Evolutionary conservation across 2,888 invertebrate species (phyloP), one percentile per base, ranked within the genome.

Genomic region (Villa cingulata): DNA sequence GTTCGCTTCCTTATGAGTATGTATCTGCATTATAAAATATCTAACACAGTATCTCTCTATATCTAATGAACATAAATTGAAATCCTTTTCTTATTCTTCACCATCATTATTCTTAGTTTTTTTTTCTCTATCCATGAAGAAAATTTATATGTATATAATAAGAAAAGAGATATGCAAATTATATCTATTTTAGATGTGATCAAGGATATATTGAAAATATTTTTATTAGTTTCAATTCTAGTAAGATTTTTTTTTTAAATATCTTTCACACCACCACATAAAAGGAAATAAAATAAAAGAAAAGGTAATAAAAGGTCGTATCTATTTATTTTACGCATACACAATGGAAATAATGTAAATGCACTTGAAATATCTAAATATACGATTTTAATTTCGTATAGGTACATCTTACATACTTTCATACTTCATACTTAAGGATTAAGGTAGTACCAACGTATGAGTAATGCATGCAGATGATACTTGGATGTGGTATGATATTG

Each of bases 151-250:
- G 23, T 23, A 23, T 23, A 23, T 7, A 7, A 6, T 23, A 23
- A 6, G 23, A 6, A 23, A 23, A 7, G 12, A 32, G 29, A 32
- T 41, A 41, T 41, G 41, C 41, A 41, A 41, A 41, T 41, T n/a
- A 41, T 16, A 16, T 40, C 40, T 9, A 27, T 32, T 9, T 32
- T 32, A 12, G 12, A 12, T 32, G 12, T 32, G 29, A 32, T 32
- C 29, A 41, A 41, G 23, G 41, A 41, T 41, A n/a, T n/a, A 23
- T 41, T 27, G 23, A 41, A 41, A 41, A n/a, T n/a, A n/a, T 23
- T 41, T 32, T 41, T 27, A 41, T 41, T 41, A 27, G 23, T 41
- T 41, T n/a, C n/a, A 18, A 23, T 41, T 41, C 41, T 27, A 23
- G 27, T 12, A 32, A 41, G 27, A 15, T 23, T 17, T 7, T 23